Percentiles rank a stretch among this genome's conserved stretches.
phyloP scores from a whole-genome alignment of 2,797 vertebrate genomes.

The Tinamus major region DNA sequence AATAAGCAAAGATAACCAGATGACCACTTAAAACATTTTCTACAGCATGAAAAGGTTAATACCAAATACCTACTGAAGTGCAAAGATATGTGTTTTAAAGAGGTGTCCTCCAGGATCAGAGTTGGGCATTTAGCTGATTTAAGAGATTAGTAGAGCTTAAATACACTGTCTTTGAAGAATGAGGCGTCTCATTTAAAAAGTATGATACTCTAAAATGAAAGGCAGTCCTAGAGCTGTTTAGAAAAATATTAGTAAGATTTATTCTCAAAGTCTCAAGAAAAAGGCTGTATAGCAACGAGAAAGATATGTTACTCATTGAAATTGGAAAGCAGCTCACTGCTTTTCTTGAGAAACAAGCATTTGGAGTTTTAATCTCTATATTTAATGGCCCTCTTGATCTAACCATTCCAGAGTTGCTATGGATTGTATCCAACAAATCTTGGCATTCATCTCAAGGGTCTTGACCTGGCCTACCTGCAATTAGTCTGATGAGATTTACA shows the following conservation, averaged over 20 bases:
- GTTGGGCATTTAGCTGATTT: neutral
- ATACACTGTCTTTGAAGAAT: neutral
- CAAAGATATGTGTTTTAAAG: neutral
- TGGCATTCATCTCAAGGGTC: neutral
- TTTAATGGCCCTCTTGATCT: neutral
- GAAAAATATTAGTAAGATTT: neutral
- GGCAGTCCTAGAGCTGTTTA: neutral
- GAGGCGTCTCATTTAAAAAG: neutral
- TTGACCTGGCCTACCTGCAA: neutral
- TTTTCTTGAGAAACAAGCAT: neutral
- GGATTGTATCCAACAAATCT: neutral
- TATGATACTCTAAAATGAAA: neutral
- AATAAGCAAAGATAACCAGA: neutral
- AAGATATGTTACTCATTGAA: neutral
- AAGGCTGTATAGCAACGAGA: neutral
- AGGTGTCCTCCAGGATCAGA: fast-evolving
- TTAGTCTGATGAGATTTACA: constrained; percentile 7
- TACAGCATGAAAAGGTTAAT: neutral
- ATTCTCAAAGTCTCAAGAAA: neutral
- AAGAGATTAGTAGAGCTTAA: neutral
- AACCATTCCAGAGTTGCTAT: neutral
- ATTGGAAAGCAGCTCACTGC: neutral
- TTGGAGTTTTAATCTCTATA: neutral
- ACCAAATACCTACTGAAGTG: neutral
- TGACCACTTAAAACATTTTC: neutral